A percentile compares a stretch with the other conserved stretches of the same genome.
These are phyloP conservation scores for Varanus komodoensis DNA, from an alignment of 2,113 vertebrate genomes.

Conservation along the genomic window DNA sequence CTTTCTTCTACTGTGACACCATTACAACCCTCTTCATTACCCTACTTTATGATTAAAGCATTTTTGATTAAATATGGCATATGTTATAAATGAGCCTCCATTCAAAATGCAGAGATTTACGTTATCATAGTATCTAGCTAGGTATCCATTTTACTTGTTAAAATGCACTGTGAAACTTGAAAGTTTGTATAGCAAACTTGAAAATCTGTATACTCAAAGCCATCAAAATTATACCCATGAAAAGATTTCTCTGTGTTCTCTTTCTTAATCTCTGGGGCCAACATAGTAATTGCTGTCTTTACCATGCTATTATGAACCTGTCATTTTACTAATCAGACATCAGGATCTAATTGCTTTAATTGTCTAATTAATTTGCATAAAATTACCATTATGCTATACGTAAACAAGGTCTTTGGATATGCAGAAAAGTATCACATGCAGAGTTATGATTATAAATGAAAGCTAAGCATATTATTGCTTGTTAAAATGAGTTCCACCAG, in stretches of 20 bases:
- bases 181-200: background rate
- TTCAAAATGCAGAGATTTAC: too few relatives aligned
- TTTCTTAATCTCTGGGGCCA: constrained; percentile 8
- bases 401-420: constrained; percentile 7
- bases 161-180: background rate
- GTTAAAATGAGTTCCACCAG: background rate
- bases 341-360: constrained; percentile 13
- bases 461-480: background rate
- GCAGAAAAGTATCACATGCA: background rate
- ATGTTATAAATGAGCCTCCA: background rate
- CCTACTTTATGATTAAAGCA: background rate
- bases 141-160: background rate
- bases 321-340: constrained; percentile 7
- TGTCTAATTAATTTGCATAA: constrained; percentile 3
- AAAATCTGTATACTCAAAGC: background rate
- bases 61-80: background rate
- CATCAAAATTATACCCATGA: background rate
- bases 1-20: background rate
- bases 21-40: background rate
- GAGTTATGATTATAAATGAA: background rate
- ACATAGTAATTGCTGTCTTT: background rate
- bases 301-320: background rate
- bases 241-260: background rate
- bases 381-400: background rate
- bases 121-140: too few relatives aligned